Percentiles rank a stretch among this genome's conserved stretches.
Conservation (phyloP, 2,888 invertebrate genomes). For the Crossocerus cetratus region DNA sequence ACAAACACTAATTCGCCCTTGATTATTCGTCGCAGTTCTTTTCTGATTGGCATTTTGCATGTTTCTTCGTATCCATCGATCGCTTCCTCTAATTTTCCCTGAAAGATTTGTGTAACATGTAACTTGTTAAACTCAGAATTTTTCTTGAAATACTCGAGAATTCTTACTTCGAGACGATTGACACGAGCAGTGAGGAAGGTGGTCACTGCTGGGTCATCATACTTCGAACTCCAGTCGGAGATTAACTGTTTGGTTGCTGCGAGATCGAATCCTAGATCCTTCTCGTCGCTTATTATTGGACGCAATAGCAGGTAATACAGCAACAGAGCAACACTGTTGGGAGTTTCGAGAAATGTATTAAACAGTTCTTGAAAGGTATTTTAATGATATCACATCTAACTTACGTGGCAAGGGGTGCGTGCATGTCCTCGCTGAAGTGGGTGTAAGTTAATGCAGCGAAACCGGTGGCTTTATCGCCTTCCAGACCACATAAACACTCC, state of each 20-base stretch:
- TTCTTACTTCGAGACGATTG: conserved; percentile 80
- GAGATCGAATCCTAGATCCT: conserved; percentile 80
- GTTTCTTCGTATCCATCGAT: conserved; percentile 80
- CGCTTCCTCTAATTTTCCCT: conserved; percentile 81
- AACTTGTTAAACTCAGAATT: neutral
- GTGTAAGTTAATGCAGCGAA: conserved; percentile 81
- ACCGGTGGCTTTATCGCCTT: conserved; percentile 81
- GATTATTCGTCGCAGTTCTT: conserved; percentile 82
- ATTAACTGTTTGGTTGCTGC: conserved; percentile 79
- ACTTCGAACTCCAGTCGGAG: conserved; percentile 79
- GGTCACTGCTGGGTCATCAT: conserved; percentile 82
- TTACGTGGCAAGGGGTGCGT: conserved; percentile 83
- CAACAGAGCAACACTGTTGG: conserved; percentile 70
- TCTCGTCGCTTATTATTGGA: conserved; percentile 84
- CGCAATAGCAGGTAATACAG: conserved; percentile 85
- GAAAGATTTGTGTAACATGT: conserved; percentile 8
- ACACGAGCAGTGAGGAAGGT: conserved; percentile 83
- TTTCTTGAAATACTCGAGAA: too few species aligned
- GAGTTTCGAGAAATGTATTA: neutral
- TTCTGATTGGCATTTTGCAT: conserved; percentile 80
- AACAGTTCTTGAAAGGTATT: neutral
- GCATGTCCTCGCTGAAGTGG: conserved; percentile 82
- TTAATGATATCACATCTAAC: neutral
- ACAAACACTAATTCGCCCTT: conserved; percentile 84
- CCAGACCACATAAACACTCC: conserved; percentile 82